phyloP scores from a whole-genome alignment of 30 jellyfish, hydroid and myxozoan species.

The Aurelia sp. region DNA sequence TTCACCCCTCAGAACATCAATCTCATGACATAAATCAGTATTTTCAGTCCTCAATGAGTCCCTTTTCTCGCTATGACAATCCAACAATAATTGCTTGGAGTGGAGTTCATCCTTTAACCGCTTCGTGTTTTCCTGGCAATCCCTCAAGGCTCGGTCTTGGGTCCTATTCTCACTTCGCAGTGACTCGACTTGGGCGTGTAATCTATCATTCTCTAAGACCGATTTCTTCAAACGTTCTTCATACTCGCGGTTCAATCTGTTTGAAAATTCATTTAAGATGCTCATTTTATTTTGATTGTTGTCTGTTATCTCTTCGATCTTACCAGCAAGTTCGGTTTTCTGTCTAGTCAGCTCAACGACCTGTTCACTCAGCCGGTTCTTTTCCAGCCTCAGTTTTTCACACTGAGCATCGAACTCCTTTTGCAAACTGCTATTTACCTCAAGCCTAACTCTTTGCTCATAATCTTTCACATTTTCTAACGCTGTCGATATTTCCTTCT shows the following conservation, averaged over 20 bases:
- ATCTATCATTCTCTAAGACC: conserved; percentile 70
- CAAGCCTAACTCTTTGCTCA: conserved; percentile 49
- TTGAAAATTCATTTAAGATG: conserved; percentile 48
- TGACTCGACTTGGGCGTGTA: conserved; percentile 33
- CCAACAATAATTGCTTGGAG: conserved; percentile 37
- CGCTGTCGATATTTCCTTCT: conserved; percentile 7
- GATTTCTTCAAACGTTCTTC: conserved; percentile 74
- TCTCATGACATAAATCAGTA: conserved; percentile 70
- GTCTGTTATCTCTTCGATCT: conserved; percentile 52
- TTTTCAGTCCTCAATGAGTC: conserved; percentile 71
- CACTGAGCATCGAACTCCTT: conserved; percentile 63
- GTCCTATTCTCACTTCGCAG: conserved; percentile 45
- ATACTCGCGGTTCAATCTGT: conserved; percentile 73
- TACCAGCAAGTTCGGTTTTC: conserved; percentile 59
- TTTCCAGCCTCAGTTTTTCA: conserved; percentile 50
- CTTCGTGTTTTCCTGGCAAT: conserved; percentile 42
- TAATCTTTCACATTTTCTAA: conserved; percentile 26
- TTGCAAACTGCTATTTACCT: conserved; percentile 46
- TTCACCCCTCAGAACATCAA: conserved; percentile 71
- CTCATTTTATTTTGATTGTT: conserved; percentile 35
- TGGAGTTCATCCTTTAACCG: conserved; percentile 58
- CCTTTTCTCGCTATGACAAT: conserved; percentile 59
- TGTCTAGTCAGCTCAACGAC: conserved; percentile 62
- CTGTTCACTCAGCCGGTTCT: conserved; percentile 75
- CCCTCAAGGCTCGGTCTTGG: conserved; percentile 37